These are phyloP conservation scores for Chymomyza caudatula DNA, from an alignment of 2,888 invertebrate species.

Conservation along the genomic window DNA sequence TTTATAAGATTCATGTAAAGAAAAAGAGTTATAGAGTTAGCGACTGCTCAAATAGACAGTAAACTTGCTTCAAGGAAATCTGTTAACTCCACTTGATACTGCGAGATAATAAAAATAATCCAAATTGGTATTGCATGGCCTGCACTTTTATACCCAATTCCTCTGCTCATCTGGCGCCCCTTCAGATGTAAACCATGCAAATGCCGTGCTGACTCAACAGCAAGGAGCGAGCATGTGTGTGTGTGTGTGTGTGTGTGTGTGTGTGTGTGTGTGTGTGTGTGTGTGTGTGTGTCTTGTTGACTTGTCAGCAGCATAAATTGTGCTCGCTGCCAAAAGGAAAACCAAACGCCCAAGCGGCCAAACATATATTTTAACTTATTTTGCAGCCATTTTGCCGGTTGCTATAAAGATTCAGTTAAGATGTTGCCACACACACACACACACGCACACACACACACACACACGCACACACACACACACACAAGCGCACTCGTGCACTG, in stretches of 20 bases:
- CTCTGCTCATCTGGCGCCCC: not conserved
- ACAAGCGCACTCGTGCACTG: not conserved
- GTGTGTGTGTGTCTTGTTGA: not conserved
- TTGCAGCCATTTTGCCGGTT: not conserved
- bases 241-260: not conserved
- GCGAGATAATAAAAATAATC: not conserved
- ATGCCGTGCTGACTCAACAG: not conserved
- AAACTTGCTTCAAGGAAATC: not conserved
- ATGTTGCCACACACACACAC: slow-evolving; percentile 29
- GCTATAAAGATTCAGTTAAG: not conserved
- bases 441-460: slow-evolving; percentile 1
- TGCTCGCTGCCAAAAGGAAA: not conserved
- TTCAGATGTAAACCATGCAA: not conserved
- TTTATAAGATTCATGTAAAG: too few species aligned
- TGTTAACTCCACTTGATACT: not conserved
- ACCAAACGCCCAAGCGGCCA: not conserved
- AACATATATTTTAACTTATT: not conserved
- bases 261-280: not conserved
- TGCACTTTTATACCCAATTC: not conserved
- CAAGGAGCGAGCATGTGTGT: not conserved
- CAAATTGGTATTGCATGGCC: not conserved
- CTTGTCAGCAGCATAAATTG: not conserved
- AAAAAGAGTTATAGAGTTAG: too few species aligned
- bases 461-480: not conserved
- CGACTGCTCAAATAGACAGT: not conserved